Conservation (phyloP, 2,888 invertebrate species). For the Calameuta pallipes region DNA sequence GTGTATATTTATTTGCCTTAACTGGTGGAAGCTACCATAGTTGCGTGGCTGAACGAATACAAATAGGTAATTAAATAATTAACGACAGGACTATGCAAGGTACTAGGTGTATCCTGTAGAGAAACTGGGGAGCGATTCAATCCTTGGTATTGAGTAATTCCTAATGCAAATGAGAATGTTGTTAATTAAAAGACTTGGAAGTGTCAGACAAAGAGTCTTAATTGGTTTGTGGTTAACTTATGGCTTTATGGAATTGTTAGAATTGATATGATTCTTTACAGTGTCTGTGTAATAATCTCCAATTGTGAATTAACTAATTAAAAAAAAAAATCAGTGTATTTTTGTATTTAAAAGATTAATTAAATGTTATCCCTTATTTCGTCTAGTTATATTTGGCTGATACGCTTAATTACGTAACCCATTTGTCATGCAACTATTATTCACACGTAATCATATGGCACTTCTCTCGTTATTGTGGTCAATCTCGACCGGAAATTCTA, state of each 20-base stretch:
- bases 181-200: not conserved
- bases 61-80: not conserved
- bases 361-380: not conserved
- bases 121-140: not conserved
- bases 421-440: not conserved
- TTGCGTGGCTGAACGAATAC: not conserved
- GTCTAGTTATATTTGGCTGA: not conserved
- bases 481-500: not conserved
- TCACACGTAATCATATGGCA: not conserved
- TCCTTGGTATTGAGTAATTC: not conserved
- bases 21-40: not conserved
- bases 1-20: not conserved
- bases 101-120: not conserved
- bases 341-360: not conserved
- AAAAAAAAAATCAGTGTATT: not conserved
- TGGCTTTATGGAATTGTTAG: not conserved
- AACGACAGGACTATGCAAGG: not conserved
- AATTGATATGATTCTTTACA: not conserved
- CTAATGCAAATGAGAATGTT: not conserved
- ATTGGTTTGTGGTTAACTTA: not conserved
- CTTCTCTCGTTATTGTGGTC: not conserved
- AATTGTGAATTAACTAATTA: too few relatives aligned
- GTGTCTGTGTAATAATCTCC: not conserved
- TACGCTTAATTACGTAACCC: not conserved
- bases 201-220: not conserved